Base-by-base conservation (phyloP, 1,140 invertebrate genomes). In the Lepidurus arcticus region DNA sequence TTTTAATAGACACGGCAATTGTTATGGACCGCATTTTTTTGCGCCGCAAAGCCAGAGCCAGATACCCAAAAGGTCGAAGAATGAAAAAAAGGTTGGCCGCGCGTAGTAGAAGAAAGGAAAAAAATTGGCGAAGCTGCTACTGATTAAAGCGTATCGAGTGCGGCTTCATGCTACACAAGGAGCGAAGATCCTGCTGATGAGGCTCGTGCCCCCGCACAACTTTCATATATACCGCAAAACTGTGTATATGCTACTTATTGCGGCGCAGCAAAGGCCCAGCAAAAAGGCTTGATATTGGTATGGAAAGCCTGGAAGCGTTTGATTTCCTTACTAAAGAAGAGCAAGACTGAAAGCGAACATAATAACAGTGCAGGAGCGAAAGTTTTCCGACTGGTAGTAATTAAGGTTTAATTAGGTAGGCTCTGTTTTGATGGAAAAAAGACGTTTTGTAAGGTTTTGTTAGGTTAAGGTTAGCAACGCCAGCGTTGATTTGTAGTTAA, bases 1-100 rank as follows among this genome's bases (percentile, higher is more conserved):
- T 65, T 65, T 65, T 65, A 65, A 65, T 65, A n/a, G 53, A 65
- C 53, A 65, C 53, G 53, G 53, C 53, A 65, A 65, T 65, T 65
- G 53, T 47, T 47, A 16, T 7, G 21, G 21, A n/a, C 16, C 53
- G n/a, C n/a, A 10, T 65, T 65, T 65, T 47, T 65, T 21, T 65
- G 16, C 16, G 13, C 53, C 53, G 53, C 34, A 34, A 34, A 34
- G 34, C 53, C 7, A 65, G 53, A 7, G n/a, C 13, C 21, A 65
- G 53, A 65, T 65, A 34, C 53, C 21, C 16, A 65, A 16, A 16
- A 65, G 53, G 53, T 65, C 21, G 53, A 16, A 16, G 16, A 21
- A 65, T 13, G 53, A 65, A 21, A 13, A 65, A 65, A 65, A 65
- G 53, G 21, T 13, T 21, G 16, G 53, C 53, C 53, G 53, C 53